Evolutionary conservation across 2,888 invertebrate species (phyloP), one percentile per base, ranked within the genome.

Genomic region (Calliphora vomitoria): DNA sequence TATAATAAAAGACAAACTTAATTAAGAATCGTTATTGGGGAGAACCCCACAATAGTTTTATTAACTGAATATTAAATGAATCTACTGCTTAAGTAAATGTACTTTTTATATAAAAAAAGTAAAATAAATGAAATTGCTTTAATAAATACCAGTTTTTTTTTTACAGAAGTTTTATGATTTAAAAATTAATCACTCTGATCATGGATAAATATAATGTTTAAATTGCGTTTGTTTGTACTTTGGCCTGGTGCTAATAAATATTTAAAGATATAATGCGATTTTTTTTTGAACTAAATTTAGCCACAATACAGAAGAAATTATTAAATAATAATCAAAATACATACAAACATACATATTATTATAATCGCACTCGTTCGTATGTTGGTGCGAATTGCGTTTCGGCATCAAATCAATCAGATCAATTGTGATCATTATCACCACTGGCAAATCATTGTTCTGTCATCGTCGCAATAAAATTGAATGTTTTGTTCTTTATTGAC

Each of bases 1-100:
- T 64, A 15, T 53, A n/a, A 62, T 53, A 66, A 55, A 41, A 10
- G 41, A 62, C 18, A 60, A n/a, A 60, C 11, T 31, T 15, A 62
- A 53, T 18, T 47, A 15, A 58, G 25, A 71, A 60, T 72, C 4
- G 53, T 81, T 72, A 72, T 53, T 81, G 71, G 53, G 60, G 62
- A 72, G 41, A 72, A 64, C 72, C 81, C 71, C 80, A 20, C 8
- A 60, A 18, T 20, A 31, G n/a, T 53, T 38, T 66, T 64, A 10
- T 38, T 44, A 44, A 44, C 44, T 1, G 11, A 44, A 8, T 6
- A 20, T 2, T 20, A 55, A 8, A n/a, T n/a, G 18, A 55, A 20
- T 20, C 8, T 6, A 20, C 2, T 55, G 15, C 15, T 50, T n/a
- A 44, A 44, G 8, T 11, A 44, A 10, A 44, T 3, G 13, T 44